Evolutionary conservation across 2,797 vertebrate genomes (phyloP).

Genomic region (Coregonus suidteri): DNA sequence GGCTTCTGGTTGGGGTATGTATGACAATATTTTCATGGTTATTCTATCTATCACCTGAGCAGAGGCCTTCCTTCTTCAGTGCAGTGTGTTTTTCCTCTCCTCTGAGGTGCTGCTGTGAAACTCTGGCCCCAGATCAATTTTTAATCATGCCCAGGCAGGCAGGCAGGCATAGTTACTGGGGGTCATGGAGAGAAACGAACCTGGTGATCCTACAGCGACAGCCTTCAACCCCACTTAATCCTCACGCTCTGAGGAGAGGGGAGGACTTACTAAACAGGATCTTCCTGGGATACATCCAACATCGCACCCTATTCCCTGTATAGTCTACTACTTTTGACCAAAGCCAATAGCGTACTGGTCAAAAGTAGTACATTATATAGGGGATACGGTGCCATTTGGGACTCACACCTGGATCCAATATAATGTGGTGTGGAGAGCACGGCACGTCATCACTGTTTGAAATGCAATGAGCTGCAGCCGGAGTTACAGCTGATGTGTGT

Average conservation of each 20-base stretch:
- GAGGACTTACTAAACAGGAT: too few species aligned
- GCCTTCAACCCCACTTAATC: slow-evolving; percentile 47
- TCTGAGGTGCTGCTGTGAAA: slow-evolving; percentile 6
- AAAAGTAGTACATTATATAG: too few species aligned
- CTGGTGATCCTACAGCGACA: slow-evolving; percentile 61
- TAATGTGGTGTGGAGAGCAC: too few species aligned
- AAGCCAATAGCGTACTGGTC: too few species aligned
- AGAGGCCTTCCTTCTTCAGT: not conserved
- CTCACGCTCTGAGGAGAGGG: slow-evolving; percentile 29
- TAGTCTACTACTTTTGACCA: not conserved
- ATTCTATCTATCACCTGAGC: not conserved
- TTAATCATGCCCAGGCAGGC: not conserved
- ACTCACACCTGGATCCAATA: too few species aligned
- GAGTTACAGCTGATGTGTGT: slow-evolving; percentile 13
- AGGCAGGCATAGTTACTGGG: not conserved
- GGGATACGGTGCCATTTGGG: too few species aligned
- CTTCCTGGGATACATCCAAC: not conserved
- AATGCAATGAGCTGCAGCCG: too few species aligned
- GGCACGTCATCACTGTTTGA: too few species aligned
- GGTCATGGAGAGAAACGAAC: slow-evolving; percentile 61
- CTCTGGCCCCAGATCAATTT: slow-evolving; percentile 8
- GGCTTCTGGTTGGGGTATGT: too few species aligned
- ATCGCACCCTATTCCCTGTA: not conserved
- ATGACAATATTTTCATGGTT: not conserved
- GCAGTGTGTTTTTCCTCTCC: slow-evolving; percentile 14